Evolutionary conservation across 2,888 invertebrate genomes (phyloP).

Genomic region (Spisula subtruncata): DNA sequence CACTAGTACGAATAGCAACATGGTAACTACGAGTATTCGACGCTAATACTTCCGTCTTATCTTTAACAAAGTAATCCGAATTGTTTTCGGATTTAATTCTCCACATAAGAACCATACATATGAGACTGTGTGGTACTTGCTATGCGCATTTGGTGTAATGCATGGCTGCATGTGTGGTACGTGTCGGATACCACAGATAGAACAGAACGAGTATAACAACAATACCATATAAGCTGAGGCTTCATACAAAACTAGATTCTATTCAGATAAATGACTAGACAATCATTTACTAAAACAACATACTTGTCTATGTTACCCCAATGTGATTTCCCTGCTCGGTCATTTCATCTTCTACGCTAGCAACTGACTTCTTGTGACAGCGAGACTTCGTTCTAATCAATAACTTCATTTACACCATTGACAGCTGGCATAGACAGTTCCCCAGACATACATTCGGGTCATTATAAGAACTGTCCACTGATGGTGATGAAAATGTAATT

Average conservation of each 20-base stretch:
- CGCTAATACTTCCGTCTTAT: too few relatives aligned
- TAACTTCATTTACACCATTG: conserved; percentile 14
- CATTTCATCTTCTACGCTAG: too few relatives aligned
- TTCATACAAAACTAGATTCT: too few relatives aligned
- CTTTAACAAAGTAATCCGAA: not conserved
- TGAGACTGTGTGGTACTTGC: too few relatives aligned
- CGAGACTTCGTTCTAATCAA: not conserved
- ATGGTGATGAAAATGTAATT: too few relatives aligned
- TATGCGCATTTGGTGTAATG: too few relatives aligned
- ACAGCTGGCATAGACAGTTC: not conserved
- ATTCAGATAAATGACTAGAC: not conserved
- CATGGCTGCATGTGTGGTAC: too few relatives aligned
- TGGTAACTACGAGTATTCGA: not conserved
- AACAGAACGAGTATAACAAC: not conserved
- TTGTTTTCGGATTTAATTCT: not conserved
- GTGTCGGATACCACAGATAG: not conserved
- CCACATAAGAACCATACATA: too few relatives aligned
- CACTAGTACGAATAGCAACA: not conserved
- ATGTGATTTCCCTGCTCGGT: too few relatives aligned
- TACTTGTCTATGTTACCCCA: not conserved
- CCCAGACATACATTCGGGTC: conserved; percentile 3
- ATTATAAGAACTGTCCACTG: too few relatives aligned
- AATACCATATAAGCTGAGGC: not conserved
- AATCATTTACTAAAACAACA: too few relatives aligned
- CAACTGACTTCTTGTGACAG: too few relatives aligned